Evolutionary conservation across 2,888 invertebrate species (phyloP).

Genomic region (Phrixothrix hirtus): DNA sequence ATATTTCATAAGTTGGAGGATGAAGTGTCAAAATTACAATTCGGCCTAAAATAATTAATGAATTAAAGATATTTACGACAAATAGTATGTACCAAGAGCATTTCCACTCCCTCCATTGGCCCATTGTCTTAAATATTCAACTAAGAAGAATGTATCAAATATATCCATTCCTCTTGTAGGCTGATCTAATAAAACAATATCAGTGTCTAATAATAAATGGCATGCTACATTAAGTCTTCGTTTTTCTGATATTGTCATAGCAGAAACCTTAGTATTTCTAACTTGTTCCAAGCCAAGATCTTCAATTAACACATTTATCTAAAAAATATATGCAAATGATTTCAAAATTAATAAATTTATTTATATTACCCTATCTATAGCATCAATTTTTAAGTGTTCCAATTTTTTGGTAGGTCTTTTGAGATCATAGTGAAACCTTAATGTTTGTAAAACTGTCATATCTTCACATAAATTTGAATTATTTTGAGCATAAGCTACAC

Average conservation of each 20-base stretch:
- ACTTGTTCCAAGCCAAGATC: conserved; percentile 91
- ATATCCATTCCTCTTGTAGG: conserved; percentile 90
- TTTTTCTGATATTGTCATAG: conserved; percentile 85
- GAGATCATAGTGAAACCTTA: conserved; percentile 81
- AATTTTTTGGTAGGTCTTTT: conserved; percentile 65
- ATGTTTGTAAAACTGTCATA: conserved; percentile 87
- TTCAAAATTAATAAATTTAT: conserved; percentile 5
- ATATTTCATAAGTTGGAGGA: conserved; percentile 93
- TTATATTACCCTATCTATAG: conserved; percentile 69
- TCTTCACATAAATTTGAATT: conserved; percentile 80
- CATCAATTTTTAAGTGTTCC: conserved; percentile 70
- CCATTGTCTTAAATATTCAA: conserved; percentile 93
- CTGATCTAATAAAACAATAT: conserved; percentile 85
- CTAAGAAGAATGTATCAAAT: conserved; percentile 92
- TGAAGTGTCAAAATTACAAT: conserved; percentile 90
- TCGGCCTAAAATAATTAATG: conserved; percentile 58
- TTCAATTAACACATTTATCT: conserved; percentile 88
- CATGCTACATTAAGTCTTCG: conserved; percentile 87
- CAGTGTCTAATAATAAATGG: conserved; percentile 82
- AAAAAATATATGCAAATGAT: conserved; percentile 41
- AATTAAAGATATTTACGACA: background rate
- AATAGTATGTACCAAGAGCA: conserved; percentile 43
- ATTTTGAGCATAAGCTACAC: conserved; percentile 76
- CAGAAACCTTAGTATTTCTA: conserved; percentile 80
- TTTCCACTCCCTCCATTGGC: conserved; percentile 61